Base-by-base conservation (phyloP, 2,113 vertebrate species). In the Colaptes auratus region DNA sequence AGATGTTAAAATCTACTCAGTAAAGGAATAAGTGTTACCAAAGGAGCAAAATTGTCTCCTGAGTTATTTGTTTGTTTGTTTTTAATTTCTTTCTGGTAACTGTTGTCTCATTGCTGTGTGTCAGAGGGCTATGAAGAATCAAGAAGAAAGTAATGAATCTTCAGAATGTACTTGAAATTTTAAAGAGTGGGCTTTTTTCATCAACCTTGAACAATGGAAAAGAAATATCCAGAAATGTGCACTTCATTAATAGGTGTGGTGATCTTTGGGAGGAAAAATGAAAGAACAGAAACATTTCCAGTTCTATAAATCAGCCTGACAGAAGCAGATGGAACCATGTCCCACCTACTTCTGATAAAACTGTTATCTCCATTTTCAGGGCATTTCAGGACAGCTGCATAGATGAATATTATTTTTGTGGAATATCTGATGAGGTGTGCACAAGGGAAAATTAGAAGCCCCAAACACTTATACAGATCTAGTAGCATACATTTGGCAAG, bases 311-410 rank as follows among this genome's bases (percentile, higher is more conserved):
- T 93, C 36, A 67, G 15, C 33, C 70, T 73, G 58, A 81, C 71
- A 94, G 78, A 88, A 82, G 80, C 71, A 91, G 85, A 83, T 92
- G 82, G 71, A 93, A 85, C 10, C 12, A 9, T 24, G 20, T 82
- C 46, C 67, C 87, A 46, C 46, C 67, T 90, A 46, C 33, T 82
- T 90, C 93, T 96, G 93, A 97, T 95, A 96, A 96, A 96, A 64
- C 76, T 78, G 86, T 96, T 91, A 92, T 96, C 87, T 87, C n/a
- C 36, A 71, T 36, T 2, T 1, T 77, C 53, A 92, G 92, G 82
- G 87, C 76, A 81, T 89, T 94, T 94, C 67, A 88, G 93, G 93
- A 95, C 81, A 91, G 39, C 36, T 73, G 30, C 66, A 42, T 42
- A 73, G 44, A 58, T 52, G 36, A 53, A 61, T 88, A 69, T 52